phyloP scores from a whole-genome alignment of 2,797 vertebrate genomes.

The Carduelis carduelis region DNA sequence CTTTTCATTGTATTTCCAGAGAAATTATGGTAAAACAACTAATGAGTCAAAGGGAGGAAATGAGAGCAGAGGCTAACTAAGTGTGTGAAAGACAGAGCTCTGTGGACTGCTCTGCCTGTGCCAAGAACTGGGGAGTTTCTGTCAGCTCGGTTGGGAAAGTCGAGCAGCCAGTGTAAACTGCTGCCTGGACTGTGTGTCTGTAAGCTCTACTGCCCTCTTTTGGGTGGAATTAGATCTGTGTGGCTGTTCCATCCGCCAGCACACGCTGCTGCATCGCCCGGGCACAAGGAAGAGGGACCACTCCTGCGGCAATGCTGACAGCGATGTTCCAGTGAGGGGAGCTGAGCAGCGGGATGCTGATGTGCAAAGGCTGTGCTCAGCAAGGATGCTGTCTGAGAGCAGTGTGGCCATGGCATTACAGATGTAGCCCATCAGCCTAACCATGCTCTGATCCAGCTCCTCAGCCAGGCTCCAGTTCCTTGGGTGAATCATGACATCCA shows the following conservation, averaged over 20 bases:
- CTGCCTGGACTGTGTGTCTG: background rate
- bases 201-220: constrained; percentile 55
- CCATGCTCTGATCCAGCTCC: background rate
- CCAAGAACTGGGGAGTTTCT: constrained; percentile 33
- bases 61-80: constrained; percentile 24
- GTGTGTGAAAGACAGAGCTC: constrained; percentile 27
- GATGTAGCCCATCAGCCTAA: background rate
- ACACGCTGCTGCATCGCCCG: fast-evolving
- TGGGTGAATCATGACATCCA: fast-evolving
- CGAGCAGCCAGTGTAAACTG: constrained; percentile 2
- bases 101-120: background rate
- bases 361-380: background rate
- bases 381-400: background rate
- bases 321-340: background rate
- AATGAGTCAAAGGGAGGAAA: constrained; percentile 47
- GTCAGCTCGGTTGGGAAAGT: constrained; percentile 38
- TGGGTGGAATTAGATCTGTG: constrained; percentile 32
- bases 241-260: background rate
- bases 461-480: background rate
- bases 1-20: background rate
- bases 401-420: background rate
- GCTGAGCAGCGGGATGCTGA: background rate
- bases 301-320: background rate
- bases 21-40: constrained; percentile 19
- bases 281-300: background rate